Evolutionary conservation across 2,797 vertebrate genomes (phyloP).

Genomic region (Phaenicophaeus curvirostris): DNA sequence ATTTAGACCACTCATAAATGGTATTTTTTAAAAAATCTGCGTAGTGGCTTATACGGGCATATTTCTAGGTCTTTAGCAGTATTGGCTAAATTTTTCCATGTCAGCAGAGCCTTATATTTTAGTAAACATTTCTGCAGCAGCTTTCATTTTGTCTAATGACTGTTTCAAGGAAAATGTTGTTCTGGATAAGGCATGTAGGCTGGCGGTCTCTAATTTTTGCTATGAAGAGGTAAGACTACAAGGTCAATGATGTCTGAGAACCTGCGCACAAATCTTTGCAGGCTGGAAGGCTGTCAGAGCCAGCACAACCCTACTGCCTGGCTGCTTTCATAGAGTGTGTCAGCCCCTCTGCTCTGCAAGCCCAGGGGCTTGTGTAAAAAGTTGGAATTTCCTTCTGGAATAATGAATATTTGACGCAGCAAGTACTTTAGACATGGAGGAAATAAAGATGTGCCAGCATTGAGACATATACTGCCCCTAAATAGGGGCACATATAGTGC

Average conservation of each 20-base stretch:
- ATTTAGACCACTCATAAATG: neutral
- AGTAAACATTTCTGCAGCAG: neutral
- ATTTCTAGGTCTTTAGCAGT: neutral
- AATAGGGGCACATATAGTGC: neutral
- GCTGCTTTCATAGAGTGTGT: neutral
- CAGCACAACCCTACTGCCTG: neutral
- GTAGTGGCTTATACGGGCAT: neutral
- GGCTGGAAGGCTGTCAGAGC: neutral
- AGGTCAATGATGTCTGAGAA: neutral
- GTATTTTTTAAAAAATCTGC: neutral
- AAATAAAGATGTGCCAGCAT: neutral
- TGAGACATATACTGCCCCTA: neutral
- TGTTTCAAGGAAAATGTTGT: neutral
- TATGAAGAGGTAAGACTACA: neutral
- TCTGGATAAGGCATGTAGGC: neutral
- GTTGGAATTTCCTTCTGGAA: neutral
- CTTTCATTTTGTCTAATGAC: neutral
- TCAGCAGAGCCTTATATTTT: neutral
- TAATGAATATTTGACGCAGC: neutral
- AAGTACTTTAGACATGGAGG: neutral
- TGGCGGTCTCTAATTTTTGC: neutral
- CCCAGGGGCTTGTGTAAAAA: neutral
- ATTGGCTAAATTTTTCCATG: neutral
- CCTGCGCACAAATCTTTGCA: neutral
- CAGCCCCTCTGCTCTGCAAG: neutral